A percentile compares a stretch with the other conserved stretches of the same genome.
Evolutionary conservation across 2,888 invertebrate species (phyloP).

Genomic region (Eristalis tenax): DNA sequence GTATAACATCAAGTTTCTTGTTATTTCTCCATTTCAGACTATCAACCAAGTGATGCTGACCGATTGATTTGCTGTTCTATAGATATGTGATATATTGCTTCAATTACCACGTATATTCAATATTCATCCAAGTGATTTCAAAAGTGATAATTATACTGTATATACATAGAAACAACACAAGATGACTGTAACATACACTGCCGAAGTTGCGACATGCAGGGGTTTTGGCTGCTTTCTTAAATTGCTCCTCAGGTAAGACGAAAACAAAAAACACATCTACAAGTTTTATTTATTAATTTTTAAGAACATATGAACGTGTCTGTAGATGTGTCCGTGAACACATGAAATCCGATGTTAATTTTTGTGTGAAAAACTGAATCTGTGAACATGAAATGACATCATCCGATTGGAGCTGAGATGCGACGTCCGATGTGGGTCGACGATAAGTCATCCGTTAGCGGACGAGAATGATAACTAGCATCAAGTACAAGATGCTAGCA

Average conservation of each 20-base stretch:
- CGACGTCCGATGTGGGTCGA: background rate
- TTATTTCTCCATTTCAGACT: constrained; percentile 41
- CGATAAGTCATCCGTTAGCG: background rate
- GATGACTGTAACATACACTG: constrained; percentile 94
- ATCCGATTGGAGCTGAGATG: background rate
- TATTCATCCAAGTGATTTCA: constrained; percentile 11
- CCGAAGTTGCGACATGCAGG: constrained; percentile 91
- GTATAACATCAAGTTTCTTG: background rate
- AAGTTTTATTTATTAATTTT: background rate
- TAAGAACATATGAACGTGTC: background rate
- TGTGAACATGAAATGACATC: background rate
- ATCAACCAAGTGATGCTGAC: constrained; percentile 17
- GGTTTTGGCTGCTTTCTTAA: constrained; percentile 94
- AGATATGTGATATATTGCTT: constrained; percentile 57
- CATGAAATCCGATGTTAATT: background rate
- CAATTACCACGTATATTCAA: constrained; percentile 10
- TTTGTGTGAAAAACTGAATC: background rate
- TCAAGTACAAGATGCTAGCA: background rate
- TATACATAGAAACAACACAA: constrained; percentile 62
- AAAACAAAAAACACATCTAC: background rate
- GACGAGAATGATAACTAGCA: background rate
- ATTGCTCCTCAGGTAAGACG: constrained; percentile 88
- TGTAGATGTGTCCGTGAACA: background rate
- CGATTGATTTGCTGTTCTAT: constrained; percentile 49
- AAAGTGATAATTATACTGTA: constrained; percentile 32